phyloP scores from a whole-genome alignment of 2,888 invertebrate genomes.

The Heliothis peltigera region DNA sequence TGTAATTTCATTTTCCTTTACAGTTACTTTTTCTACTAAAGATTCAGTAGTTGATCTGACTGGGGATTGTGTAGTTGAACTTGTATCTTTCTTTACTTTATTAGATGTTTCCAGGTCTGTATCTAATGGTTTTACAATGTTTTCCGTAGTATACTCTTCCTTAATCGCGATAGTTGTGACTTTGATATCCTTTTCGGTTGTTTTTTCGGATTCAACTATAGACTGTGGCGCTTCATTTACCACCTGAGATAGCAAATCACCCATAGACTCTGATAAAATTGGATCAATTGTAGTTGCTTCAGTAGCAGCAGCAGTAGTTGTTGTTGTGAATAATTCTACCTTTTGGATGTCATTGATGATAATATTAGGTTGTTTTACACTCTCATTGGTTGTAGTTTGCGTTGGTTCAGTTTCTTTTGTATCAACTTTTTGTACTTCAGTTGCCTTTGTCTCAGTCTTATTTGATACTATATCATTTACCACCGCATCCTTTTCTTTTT shows the following conservation, averaged over 20 bases:
- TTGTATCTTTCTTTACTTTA: slow-evolving; percentile 52
- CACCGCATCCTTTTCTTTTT: slow-evolving; percentile 42
- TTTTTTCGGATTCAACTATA: slow-evolving; percentile 63
- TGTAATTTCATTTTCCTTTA: slow-evolving; percentile 9
- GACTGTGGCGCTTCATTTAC: slow-evolving; percentile 77
- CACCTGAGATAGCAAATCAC: slow-evolving; percentile 86
- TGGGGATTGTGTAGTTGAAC: slow-evolving; percentile 48
- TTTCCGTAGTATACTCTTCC: slow-evolving; percentile 60
- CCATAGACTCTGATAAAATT: slow-evolving; percentile 85
- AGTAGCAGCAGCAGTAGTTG: slow-evolving; percentile 54
- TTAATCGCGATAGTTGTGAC: slow-evolving; percentile 63
- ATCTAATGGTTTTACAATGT: slow-evolving; percentile 36
- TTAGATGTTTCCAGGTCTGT: slow-evolving; percentile 46
- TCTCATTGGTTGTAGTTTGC: slow-evolving; percentile 20
- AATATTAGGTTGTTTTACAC: slow-evolving; percentile 32
- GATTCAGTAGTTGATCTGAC: background rate
- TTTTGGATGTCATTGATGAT: slow-evolving; percentile 58
- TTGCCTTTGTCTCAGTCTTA: slow-evolving; percentile 10
- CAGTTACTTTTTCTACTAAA: background rate
- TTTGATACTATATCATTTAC: slow-evolving; percentile 12
- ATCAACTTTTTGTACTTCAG: slow-evolving; percentile 7
- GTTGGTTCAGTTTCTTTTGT: slow-evolving; percentile 30
- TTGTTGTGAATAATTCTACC: slow-evolving; percentile 61
- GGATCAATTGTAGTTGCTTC: slow-evolving; percentile 79
- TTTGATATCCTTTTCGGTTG: slow-evolving; percentile 39